Evolutionary conservation across 1,140 invertebrate genomes (phyloP).

Genomic region (Drosophila parvula): DNA sequence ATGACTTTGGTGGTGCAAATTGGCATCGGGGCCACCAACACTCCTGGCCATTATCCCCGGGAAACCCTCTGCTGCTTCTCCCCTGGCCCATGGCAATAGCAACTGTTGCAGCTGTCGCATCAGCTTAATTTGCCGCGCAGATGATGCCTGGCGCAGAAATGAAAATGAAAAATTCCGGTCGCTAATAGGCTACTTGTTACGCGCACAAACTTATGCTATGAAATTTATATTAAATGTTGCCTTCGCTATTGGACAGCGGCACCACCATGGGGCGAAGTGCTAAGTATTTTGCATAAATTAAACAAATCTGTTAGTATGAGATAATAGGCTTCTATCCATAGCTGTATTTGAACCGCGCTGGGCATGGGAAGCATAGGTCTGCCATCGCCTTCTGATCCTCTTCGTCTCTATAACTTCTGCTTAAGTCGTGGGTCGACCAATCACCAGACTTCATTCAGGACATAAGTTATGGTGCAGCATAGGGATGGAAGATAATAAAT

Average conservation of each 20-base stretch:
- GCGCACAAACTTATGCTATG: constrained; percentile 69
- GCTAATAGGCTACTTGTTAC: constrained; percentile 75
- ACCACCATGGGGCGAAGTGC: background rate
- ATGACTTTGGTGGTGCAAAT: constrained; percentile 76
- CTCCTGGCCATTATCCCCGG: constrained; percentile 43
- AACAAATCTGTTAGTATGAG: background rate
- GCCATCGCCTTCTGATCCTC: background rate
- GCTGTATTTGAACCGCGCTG: too few relatives aligned
- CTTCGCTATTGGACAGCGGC: constrained; percentile 28
- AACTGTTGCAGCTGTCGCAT: constrained; percentile 72
- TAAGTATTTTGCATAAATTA: background rate
- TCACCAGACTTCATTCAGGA: too few relatives aligned
- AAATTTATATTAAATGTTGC: constrained; percentile 68
- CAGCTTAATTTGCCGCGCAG: constrained; percentile 70
- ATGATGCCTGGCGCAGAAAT: constrained; percentile 46
- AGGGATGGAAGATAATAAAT: too few relatives aligned
- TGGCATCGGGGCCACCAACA: constrained; percentile 51
- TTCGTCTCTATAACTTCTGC: background rate
- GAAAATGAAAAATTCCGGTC: constrained; percentile 57
- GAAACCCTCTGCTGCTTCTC: background rate
- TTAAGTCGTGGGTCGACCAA: background rate
- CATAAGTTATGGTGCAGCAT: too few relatives aligned
- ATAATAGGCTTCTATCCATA: background rate
- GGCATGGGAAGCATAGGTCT: background rate
- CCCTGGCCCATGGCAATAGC: constrained; percentile 15